phyloP scores from a whole-genome alignment of 92 coral and sea anemone genomes.

The Porites evermanni region DNA sequence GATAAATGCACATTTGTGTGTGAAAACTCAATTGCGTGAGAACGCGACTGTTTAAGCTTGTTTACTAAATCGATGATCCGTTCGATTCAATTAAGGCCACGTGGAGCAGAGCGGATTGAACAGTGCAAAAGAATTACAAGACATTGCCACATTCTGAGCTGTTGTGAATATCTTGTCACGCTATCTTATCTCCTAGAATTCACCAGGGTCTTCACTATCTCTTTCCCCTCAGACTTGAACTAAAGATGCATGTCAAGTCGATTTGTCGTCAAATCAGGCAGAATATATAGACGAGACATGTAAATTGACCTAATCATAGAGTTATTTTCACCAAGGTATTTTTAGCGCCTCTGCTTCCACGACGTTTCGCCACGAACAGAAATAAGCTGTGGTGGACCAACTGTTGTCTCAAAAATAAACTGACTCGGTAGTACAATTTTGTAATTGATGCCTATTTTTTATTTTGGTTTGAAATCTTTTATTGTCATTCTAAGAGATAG shows the following conservation, averaged over 20 bases:
- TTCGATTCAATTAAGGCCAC: slow-evolving; percentile 43
- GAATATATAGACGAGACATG: slow-evolving; percentile 9
- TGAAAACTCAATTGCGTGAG: slow-evolving; percentile 52
- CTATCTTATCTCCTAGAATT: slow-evolving; percentile 16
- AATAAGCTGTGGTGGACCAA: slow-evolving; percentile 12
- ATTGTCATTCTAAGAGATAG: background rate
- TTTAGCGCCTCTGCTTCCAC: slow-evolving; percentile 7
- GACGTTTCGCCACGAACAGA: background rate
- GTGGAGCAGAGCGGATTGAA: slow-evolving; percentile 18
- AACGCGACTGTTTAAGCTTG: slow-evolving; percentile 19
- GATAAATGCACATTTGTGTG: slow-evolving; percentile 37
- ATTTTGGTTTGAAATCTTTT: no score
- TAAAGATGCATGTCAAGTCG: background rate
- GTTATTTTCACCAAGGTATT: slow-evolving; percentile 33
- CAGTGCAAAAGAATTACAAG: slow-evolving; percentile 17
- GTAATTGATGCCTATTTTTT: no score
- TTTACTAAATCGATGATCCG: slow-evolving; percentile 41
- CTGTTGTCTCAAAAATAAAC: background rate
- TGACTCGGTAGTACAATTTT: background rate
- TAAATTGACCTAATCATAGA: slow-evolving; percentile 26
- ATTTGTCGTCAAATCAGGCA: slow-evolving; percentile 36
- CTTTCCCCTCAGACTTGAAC: background rate
- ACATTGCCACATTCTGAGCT: background rate
- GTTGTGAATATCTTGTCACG: slow-evolving; percentile 14
- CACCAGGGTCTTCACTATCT: background rate